Conservation (phyloP, 1,140 invertebrate species). For the Euglossa dilemma region DNA sequence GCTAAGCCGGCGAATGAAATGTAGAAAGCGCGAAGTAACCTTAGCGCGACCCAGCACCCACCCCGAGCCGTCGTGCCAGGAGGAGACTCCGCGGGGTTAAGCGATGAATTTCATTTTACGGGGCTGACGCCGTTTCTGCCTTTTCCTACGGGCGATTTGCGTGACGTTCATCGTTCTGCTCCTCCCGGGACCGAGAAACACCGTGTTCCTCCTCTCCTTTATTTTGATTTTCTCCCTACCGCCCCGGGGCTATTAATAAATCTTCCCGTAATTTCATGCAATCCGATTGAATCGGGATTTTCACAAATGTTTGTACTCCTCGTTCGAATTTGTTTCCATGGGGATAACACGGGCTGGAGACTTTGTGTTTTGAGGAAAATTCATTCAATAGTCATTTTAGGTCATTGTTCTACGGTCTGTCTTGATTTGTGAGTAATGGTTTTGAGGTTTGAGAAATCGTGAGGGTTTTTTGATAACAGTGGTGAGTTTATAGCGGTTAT, state of each 20-base stretch:
- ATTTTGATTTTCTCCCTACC: slow-evolving; percentile 30
- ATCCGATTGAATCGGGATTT: background rate
- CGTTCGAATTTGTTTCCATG: too few relatives aligned
- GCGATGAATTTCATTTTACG: slow-evolving; percentile 64
- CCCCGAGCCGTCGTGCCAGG: too few relatives aligned
- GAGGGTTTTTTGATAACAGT: too few relatives aligned
- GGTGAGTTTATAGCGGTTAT: too few relatives aligned
- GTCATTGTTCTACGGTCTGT: too few relatives aligned
- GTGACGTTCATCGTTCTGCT: slow-evolving; percentile 20
- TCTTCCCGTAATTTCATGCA: background rate
- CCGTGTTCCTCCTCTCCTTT: slow-evolving; percentile 2
- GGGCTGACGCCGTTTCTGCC: slow-evolving; percentile 42
- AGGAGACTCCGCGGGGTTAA: slow-evolving; percentile 29
- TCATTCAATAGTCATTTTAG: too few relatives aligned
- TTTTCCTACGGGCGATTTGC: slow-evolving; percentile 49
- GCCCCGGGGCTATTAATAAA: background rate
- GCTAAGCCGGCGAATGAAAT: slow-evolving; percentile 59
- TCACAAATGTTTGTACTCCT: too few relatives aligned
- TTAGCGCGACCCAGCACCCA: background rate
- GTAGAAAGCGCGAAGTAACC: slow-evolving; percentile 43
- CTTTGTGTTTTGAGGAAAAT: too few relatives aligned
- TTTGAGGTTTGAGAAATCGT: too few relatives aligned
- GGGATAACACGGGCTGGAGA: too few relatives aligned
- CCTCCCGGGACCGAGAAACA: background rate
- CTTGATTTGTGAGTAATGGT: too few relatives aligned